Conservation (phyloP, 2,797 vertebrate species). For the Melanotaenia parkinsoni region DNA sequence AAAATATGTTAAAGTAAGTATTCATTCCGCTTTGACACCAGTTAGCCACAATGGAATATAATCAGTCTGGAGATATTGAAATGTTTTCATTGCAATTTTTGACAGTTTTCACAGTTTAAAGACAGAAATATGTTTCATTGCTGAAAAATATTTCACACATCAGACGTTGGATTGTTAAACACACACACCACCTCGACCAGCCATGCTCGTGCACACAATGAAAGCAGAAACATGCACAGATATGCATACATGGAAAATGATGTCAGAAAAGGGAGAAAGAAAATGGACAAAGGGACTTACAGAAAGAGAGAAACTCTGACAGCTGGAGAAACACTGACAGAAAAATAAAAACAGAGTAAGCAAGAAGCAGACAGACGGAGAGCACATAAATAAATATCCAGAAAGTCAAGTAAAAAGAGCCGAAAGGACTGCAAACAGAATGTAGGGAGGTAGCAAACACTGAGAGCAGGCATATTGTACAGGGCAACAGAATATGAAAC, state of each 20-base stretch:
- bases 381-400: conserved; percentile 38
- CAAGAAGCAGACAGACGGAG: conserved; percentile 54
- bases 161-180: conserved; percentile 21
- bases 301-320: conserved; percentile 83
- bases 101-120: conserved; percentile 37
- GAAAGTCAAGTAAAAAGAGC: conserved; percentile 22
- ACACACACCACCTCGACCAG: conserved; percentile 21
- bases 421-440: conserved; percentile 8
- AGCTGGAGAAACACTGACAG: conserved; percentile 81
- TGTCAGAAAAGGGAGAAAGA: conserved; percentile 32
- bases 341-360: conserved; percentile 70
- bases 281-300: conserved; percentile 74
- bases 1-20: conserved; percentile 35
- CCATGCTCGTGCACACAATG: conserved; percentile 46
- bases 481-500: conserved; percentile 8
- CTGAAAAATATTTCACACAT: conserved; percentile 60
- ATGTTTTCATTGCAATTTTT: conserved; percentile 24
- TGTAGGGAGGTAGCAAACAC: background rate
- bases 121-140: conserved; percentile 60
- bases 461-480: conserved; percentile 18
- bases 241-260: conserved; percentile 28
- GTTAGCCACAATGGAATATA: conserved; percentile 26
- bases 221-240: conserved; percentile 9
- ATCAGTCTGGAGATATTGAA: conserved; percentile 54
- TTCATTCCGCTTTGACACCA: conserved; percentile 43